These are phyloP conservation scores for Thamnophis sirtalis DNA, from an alignment of 2,113 vertebrate species.

Conservation along the genomic window DNA sequence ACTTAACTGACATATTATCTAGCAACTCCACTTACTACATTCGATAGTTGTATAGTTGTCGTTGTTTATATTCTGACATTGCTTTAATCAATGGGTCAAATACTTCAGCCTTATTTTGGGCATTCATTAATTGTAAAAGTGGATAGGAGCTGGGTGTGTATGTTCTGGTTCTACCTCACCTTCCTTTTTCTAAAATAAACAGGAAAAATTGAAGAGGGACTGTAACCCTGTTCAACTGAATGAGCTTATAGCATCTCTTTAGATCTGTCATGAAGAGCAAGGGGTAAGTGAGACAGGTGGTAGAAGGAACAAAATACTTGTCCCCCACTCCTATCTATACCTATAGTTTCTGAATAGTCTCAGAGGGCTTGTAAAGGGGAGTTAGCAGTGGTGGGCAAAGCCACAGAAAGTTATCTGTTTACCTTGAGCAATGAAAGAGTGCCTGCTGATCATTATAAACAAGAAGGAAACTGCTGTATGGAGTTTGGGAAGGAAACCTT, in stretches of 20 bases:
- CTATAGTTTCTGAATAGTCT: background rate
- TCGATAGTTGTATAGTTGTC: background rate
- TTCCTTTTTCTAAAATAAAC: background rate
- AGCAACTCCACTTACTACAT: background rate
- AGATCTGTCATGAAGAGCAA: background rate
- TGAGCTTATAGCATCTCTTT: background rate
- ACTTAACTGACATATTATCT: background rate
- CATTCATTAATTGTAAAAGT: background rate
- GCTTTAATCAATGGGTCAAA: background rate
- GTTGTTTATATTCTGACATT: background rate
- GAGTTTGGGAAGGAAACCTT: background rate
- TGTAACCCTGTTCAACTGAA: background rate
- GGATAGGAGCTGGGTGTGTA: background rate
- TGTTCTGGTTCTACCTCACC: background rate
- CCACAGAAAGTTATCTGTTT: background rate
- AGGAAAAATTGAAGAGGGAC: background rate
- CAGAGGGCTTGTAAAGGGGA: background rate
- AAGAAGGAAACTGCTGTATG: background rate
- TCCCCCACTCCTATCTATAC: background rate
- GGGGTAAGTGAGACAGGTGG: background rate
- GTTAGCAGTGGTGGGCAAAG: background rate
- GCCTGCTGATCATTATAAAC: background rate
- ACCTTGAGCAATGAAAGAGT: background rate
- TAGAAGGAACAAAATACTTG: background rate
- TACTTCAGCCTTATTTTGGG: background rate